These are phyloP conservation scores for Telenomus remus DNA, from an alignment of 1,140 invertebrate genomes.

Conservation along the genomic window DNA sequence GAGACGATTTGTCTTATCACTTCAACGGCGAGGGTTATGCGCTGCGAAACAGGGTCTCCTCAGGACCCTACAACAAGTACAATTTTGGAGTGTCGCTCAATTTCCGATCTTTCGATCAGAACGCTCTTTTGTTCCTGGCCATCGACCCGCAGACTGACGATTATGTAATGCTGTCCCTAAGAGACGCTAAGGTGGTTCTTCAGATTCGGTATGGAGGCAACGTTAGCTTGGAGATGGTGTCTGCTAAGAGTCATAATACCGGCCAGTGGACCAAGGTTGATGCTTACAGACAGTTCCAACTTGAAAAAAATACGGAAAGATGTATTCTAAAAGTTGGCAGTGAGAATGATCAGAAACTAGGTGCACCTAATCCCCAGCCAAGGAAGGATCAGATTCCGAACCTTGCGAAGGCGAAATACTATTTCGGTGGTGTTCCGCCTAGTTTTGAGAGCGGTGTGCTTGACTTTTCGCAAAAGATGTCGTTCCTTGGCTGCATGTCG, in stretches of 20 bases:
- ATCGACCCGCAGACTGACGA: constrained; percentile 79
- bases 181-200: constrained; percentile 85
- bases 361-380: constrained; percentile 78
- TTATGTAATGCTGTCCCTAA: constrained; percentile 85
- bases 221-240: constrained; percentile 80
- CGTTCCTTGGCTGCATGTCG: constrained; percentile 89
- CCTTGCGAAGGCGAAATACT: constrained; percentile 79
- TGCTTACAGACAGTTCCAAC: constrained; percentile 75
- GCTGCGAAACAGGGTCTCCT: constrained; percentile 78
- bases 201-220: constrained; percentile 82
- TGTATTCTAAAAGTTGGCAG: constrained; percentile 79
- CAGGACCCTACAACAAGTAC: constrained; percentile 81
- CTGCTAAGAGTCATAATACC: constrained; percentile 85
- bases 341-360: constrained; percentile 82
- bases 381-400: constrained; percentile 80
- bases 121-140: constrained; percentile 90
- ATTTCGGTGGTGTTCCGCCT: constrained; percentile 88
- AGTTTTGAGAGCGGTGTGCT: constrained; percentile 73
- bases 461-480: constrained; percentile 74
- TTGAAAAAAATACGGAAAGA: constrained; percentile 73
- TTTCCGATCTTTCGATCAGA: constrained; percentile 91
- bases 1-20: constrained; percentile 77
- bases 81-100: constrained; percentile 86
- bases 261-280: constrained; percentile 87
- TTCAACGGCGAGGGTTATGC: constrained; percentile 89